phyloP scores from a whole-genome alignment of 2,888 invertebrate species.

The Monochamus alternatus region DNA sequence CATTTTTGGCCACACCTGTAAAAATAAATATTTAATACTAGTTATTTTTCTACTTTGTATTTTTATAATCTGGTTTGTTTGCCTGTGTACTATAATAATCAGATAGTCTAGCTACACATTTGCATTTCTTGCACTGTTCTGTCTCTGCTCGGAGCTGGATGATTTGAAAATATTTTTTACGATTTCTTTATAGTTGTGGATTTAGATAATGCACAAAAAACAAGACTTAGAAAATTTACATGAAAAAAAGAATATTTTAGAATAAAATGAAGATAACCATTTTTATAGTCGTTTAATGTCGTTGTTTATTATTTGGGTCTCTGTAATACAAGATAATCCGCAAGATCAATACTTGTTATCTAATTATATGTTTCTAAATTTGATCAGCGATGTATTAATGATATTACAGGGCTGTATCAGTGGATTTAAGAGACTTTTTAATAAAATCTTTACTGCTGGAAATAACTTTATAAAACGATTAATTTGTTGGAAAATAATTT shows the following conservation, averaged over 20 bases:
- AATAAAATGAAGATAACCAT: background rate
- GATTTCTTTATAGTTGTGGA: background rate
- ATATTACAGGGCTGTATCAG: too few relatives aligned
- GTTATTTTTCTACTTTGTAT: background rate
- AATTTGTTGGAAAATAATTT: too few relatives aligned
- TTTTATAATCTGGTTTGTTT: background rate
- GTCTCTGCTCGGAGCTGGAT: too few relatives aligned
- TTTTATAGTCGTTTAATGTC: slow-evolving; percentile 2
- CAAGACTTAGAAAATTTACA: too few relatives aligned
- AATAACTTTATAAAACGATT: too few relatives aligned
- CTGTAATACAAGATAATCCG: background rate
- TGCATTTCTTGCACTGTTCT: too few relatives aligned
- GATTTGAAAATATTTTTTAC: background rate
- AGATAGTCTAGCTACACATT: background rate
- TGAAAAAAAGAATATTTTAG: background rate
- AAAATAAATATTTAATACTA: background rate
- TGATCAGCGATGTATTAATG: background rate
- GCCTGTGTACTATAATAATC: background rate
- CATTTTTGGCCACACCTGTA: slow-evolving; percentile 77
- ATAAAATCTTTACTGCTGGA: background rate
- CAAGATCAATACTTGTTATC: background rate
- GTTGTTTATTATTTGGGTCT: slow-evolving; percentile 5
- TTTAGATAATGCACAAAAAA: background rate
- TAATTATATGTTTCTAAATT: background rate
- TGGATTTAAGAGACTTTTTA: background rate